Evolutionary conservation across 2,113 vertebrate species (phyloP).

Genomic region (Syrrhaptes paradoxus): DNA sequence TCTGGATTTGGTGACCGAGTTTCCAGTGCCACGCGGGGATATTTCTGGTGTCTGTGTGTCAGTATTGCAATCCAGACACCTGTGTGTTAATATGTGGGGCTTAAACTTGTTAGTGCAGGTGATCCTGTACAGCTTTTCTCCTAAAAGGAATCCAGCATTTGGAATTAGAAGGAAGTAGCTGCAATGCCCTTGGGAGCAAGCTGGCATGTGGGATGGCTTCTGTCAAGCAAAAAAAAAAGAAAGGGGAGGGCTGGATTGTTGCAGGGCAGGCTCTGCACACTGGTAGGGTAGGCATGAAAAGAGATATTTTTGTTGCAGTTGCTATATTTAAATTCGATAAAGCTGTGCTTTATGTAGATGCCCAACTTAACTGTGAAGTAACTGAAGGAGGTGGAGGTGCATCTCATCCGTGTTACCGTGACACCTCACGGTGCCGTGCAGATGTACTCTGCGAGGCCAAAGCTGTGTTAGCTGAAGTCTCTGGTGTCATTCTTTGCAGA

Average conservation of each 20-base stretch:
- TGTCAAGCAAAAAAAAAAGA: not conserved
- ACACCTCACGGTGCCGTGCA: not conserved
- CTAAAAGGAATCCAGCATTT: not conserved
- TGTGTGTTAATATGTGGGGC: not conserved
- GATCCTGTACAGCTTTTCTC: not conserved
- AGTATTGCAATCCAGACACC: not conserved
- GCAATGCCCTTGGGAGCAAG: not conserved
- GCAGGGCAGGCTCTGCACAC: not conserved
- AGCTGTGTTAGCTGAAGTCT: not conserved
- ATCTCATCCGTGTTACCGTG: fast-evolving
- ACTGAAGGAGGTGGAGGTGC: not conserved
- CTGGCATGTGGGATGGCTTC: not conserved
- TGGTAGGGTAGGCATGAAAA: not conserved
- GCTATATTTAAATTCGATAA: not conserved
- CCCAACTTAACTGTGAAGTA: not conserved
- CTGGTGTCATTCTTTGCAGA: not conserved
- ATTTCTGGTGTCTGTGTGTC: fast-evolving
- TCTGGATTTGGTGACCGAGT: not conserved
- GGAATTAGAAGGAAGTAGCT: not conserved
- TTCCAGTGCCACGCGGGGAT: not conserved
- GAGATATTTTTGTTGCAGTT: not conserved
- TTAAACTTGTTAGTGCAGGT: not conserved
- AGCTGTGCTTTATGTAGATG: not conserved
- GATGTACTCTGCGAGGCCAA: fast-evolving
- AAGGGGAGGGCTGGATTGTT: not conserved